Conservation (phyloP, 1,140 invertebrate species). For the Heliconius hewitsoni region DNA sequence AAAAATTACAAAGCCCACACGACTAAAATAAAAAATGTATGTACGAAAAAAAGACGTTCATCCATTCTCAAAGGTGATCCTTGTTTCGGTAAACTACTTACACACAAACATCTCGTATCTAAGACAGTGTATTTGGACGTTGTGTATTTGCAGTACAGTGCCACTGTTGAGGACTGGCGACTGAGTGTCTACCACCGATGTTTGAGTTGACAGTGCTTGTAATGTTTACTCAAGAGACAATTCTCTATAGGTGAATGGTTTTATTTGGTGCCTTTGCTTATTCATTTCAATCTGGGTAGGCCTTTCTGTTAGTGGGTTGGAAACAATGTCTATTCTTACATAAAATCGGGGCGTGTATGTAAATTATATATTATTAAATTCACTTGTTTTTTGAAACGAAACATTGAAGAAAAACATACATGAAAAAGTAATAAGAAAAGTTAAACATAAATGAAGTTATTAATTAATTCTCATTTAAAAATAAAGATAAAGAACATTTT, state of each 20-base stretch:
- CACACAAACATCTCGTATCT: neutral
- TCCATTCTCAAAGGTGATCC: neutral
- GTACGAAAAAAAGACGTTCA: neutral
- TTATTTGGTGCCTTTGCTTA: neutral
- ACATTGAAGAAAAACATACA: neutral
- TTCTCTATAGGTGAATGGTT: neutral
- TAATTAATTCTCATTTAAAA: too few relatives aligned
- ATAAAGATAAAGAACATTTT: too few relatives aligned
- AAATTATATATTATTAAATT: neutral
- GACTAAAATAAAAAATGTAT: neutral
- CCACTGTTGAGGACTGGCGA: neutral
- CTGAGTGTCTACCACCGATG: neutral
- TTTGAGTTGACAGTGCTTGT: neutral
- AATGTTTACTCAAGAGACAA: neutral
- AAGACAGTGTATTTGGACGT: neutral
- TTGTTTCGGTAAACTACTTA: neutral
- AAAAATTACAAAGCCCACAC: neutral
- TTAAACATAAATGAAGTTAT: too few relatives aligned
- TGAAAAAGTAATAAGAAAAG: too few relatives aligned
- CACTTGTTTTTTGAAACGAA: neutral
- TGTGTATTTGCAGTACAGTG: neutral
- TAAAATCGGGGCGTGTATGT: neutral
- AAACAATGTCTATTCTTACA: neutral
- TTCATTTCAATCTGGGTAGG: neutral
- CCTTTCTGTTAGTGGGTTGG: neutral